These are phyloP conservation scores for Phalanger gymnotis DNA, from an alignment of 2,797 vertebrate species.

Conservation along the genomic window DNA sequence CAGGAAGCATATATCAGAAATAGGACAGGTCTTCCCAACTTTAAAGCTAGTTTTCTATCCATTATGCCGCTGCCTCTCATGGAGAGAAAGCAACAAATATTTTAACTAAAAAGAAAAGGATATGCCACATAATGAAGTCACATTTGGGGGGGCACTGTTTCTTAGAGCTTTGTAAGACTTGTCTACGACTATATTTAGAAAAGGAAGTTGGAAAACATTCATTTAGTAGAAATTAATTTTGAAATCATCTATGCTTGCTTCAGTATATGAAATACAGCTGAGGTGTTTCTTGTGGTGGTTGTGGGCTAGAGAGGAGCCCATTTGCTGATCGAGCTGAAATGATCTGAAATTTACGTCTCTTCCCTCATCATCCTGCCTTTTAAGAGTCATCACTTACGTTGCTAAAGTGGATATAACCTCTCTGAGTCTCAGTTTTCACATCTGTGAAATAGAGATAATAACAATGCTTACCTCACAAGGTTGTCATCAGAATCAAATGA, in stretches of 20 bases:
- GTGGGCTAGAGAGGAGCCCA: not conserved
- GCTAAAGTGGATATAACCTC: not conserved
- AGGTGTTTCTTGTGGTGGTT: not conserved
- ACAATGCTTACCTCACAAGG: no score
- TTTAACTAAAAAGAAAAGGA: not conserved
- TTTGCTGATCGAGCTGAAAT: not conserved
- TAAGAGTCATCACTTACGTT: not conserved
- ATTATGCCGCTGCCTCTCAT: not conserved
- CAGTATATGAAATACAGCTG: not conserved
- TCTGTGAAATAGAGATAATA: not conserved
- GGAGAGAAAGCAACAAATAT: not conserved
- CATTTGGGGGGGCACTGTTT: not conserved
- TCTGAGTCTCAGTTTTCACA: not conserved
- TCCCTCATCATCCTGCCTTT: not conserved
- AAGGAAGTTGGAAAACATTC: not conserved
- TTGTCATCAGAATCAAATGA: not conserved
- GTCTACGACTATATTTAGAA: conserved; percentile 1
- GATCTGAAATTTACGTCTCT: not conserved
- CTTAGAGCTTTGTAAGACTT: not conserved
- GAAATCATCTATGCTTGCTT: conserved; percentile 18
- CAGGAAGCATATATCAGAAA: not conserved
- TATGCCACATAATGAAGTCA: not conserved
- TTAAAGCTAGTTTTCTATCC: not conserved
- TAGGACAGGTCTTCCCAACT: not conserved
- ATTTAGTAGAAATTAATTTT: conserved; percentile 31